phyloP scores from a whole-genome alignment of 2,888 invertebrate genomes.

The Byasa hedistus region DNA sequence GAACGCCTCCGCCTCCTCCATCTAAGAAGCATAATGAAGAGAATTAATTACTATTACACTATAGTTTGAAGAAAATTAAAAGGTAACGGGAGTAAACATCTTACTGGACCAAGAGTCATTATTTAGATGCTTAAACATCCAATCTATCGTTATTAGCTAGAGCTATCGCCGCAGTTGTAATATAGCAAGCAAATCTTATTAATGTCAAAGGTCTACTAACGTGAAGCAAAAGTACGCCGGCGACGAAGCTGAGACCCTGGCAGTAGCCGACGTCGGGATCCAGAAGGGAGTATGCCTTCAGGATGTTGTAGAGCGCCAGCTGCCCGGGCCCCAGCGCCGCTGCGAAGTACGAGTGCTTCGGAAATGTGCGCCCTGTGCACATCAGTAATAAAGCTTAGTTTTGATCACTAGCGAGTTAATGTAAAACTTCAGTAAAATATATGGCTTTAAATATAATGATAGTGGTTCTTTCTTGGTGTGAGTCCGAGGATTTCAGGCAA shows the following conservation, averaged over 20 bases:
- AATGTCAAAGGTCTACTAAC: conserved; percentile 81
- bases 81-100: no score
- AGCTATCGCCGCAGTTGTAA: no score
- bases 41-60: no score
- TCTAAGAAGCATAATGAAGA: conserved; percentile 74
- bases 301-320: conserved; percentile 93
- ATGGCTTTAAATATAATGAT: no score
- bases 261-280: conserved; percentile 98
- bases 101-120: no score
- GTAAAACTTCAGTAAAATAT: no score
- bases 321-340: conserved; percentile 96
- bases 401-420: not conserved
- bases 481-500: no score
- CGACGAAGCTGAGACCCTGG: conserved; percentile 97
- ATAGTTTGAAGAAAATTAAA: no score
- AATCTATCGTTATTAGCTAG: no score
- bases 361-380: conserved; percentile 90
- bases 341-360: conserved; percentile 95
- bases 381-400: not conserved
- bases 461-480: no score
- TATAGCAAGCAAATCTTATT: not conserved
- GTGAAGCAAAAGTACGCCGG: conserved; percentile 94
- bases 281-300: conserved; percentile 96
- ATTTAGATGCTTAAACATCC: no score
- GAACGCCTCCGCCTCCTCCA: conserved; percentile 95